Evolutionary conservation across 2,888 invertebrate species (phyloP), one percentile per base, ranked within the genome.

Genomic region (Drepana falcataria): DNA sequence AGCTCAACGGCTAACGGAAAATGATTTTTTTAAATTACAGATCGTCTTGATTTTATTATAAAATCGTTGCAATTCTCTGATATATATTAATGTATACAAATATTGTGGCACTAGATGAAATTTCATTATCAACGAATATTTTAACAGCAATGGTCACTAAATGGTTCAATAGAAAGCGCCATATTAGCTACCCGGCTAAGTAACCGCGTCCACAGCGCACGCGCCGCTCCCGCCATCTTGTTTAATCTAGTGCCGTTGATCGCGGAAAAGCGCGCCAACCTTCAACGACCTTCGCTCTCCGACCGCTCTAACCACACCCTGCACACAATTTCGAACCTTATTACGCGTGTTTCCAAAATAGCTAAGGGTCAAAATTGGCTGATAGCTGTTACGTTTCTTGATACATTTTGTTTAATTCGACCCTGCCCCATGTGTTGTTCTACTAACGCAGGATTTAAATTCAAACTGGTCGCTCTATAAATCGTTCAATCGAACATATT

Each of bases 211-310:
- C 79, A 72, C 78, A 79, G 87, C 85, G 90, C 90, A 87, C 90
- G 89, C 90, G 90, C 88, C 86, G 76, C 82, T 80, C 82, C 85
- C 88, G 88, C 89, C 89, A 88, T 88, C 84, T 89, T 89, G 87
- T 86, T 84, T 87, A 85, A 91, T 91, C 89, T 89, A 86, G 85
- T 84, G 86, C 86, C 85, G 86, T 86, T 87, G 89, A 89, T 88
- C 89, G 89, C 89, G 90, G 89, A 90, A 90, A 89, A 89, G 88
- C 90, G 84, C 83, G 86, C 86, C 90, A 89, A 88, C 89, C 90
- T 90, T 91, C 89, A 90, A 89, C 90, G 90, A 91, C 90, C 90
- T 91, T 91, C 90, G 89, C 88, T 90, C 89, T 84, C 83, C 87
- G 83, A 85, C 87, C 87, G 83, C 74, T 71, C 76, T 70, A 71